Percentiles rank a stretch among this genome's conserved stretches.
These are phyloP conservation scores for Griposia aprilina DNA, from an alignment of 2,888 invertebrate species.

Conservation along the genomic window DNA sequence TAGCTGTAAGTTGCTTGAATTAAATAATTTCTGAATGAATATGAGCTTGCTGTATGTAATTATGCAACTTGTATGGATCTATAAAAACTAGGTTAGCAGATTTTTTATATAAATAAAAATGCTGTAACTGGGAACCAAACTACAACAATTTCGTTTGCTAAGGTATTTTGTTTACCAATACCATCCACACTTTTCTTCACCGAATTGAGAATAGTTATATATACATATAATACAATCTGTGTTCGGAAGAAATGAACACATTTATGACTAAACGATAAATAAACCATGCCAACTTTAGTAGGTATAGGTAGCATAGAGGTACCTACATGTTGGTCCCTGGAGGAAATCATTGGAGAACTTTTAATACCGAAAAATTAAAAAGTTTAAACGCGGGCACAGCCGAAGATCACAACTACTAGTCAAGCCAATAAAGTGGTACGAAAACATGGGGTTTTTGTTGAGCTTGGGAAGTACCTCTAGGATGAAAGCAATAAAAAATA, in stretches of 20 bases:
- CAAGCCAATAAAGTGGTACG: not conserved
- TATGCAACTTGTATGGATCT: not conserved
- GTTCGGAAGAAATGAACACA: not conserved
- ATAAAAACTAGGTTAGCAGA: not conserved
- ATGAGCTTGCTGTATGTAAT: not conserved
- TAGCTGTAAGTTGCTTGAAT: not conserved
- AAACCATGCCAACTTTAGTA: not conserved
- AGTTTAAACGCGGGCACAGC: not conserved
- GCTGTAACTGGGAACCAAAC: not conserved
- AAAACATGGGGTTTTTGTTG: not conserved
- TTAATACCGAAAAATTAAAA: conserved; percentile 31
- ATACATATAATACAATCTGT: not conserved
- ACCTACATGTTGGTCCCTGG: not conserved
- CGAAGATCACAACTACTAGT: not conserved
- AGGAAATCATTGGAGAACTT: conserved; percentile 6
- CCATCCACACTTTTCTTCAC: no score
- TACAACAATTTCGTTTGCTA: not conserved
- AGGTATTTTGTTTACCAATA: not conserved
- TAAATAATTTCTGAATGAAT: not conserved
- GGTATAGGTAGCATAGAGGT: not conserved
- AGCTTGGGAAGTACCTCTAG: not conserved
- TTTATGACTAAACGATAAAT: not conserved
- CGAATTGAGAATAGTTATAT: no score
- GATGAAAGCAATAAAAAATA: not conserved
- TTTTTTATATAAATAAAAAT: not conserved